Base-by-base conservation (phyloP, 1,140 invertebrate species). In the Xylocopa sonorina region DNA sequence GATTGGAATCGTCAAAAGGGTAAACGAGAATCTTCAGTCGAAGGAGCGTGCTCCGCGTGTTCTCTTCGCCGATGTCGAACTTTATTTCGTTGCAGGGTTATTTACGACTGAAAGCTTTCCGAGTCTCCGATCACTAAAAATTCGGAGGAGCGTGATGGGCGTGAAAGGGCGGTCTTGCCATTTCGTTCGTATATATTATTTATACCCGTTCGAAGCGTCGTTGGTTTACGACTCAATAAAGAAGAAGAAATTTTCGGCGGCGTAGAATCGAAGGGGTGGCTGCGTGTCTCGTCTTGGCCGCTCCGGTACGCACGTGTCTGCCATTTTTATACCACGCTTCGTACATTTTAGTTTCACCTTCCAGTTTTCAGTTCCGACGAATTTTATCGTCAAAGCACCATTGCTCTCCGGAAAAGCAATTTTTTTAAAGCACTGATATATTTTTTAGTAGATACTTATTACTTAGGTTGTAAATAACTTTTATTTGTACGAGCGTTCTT, bases 191-290 rank as follows among this genome's bases (percentile, higher is more conserved):
- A 41, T 53, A 16, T 57, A 12, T 64, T 64, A 69, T 69, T 69
- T 29, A 57, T 53, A 69, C 34, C n/a, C 32, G 24, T 29, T 24
- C n/a, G 43, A 50, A 34, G 50, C 18, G 46, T 21, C 0, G 10
- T 3, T 51, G 46, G 32, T 69, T 69, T 69, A 69, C 67, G 67
- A 41, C 48, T 43, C 34, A 14, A 71, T 58, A 71, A 9, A 5
- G 9, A n/a, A 43, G 29, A 67, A 67, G 64, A 67, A 67, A 71
- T 41, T 34, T 48, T 32, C 21, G 16, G 21, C 38, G 51, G 21
- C 18, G 68, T 57, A 71, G 57, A 55, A 27, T 43, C 21, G 50
- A 43, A 41, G 18, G 51, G 10, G 38, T 53, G 51, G 46, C 34
- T 14, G 21, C n/a, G 16, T 38, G 60, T n/a, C 21, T 58, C 21